A percentile compares a stretch with the other conserved stretches of the same genome.
phyloP scores from a whole-genome alignment of 64 coral and sea anemone genomes.

The Acropora yongei region DNA sequence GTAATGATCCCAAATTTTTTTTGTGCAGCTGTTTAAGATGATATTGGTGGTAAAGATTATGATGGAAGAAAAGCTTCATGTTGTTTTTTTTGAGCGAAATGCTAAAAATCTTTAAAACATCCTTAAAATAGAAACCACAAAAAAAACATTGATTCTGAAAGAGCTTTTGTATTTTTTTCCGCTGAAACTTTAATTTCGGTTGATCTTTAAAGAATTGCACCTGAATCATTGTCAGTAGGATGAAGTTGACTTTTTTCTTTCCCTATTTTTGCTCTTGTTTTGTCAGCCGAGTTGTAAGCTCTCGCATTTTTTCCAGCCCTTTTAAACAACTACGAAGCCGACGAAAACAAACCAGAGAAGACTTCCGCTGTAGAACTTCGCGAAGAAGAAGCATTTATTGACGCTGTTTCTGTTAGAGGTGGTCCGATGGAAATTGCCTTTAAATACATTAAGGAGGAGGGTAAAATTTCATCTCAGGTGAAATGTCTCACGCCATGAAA shows the following conservation, averaged over 20 bases:
- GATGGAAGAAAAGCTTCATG: too few species aligned
- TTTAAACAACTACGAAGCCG: slow-evolving; percentile 38
- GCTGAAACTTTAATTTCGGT: too few species aligned
- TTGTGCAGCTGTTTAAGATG: too few species aligned
- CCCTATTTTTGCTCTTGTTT: not conserved
- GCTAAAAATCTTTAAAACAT: too few species aligned
- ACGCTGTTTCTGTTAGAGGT: not conserved
- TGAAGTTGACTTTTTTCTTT: not conserved
- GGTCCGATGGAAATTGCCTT: slow-evolving; percentile 33
- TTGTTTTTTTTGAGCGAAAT: too few species aligned
- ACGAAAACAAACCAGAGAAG: slow-evolving; percentile 17
- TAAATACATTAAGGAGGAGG: slow-evolving; percentile 1
- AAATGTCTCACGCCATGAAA: not conserved
- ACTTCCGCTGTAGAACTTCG: not conserved
- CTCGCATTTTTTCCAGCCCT: not conserved
- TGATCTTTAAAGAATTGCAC: too few species aligned
- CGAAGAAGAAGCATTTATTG: slow-evolving; percentile 24
- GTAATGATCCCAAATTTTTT: too few species aligned
- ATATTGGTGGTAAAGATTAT: too few species aligned
- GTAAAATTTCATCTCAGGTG: not conserved
- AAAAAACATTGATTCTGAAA: too few species aligned
- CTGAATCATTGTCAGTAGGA: too few species aligned
- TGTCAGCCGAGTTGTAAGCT: not conserved
- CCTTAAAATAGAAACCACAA: too few species aligned
- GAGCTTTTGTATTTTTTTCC: too few species aligned